Percentiles rank a stretch among this genome's conserved stretches.
These are phyloP conservation scores for Actinemys pallida DNA, from an alignment of 2,113 vertebrate species.

Conservation along the genomic window DNA sequence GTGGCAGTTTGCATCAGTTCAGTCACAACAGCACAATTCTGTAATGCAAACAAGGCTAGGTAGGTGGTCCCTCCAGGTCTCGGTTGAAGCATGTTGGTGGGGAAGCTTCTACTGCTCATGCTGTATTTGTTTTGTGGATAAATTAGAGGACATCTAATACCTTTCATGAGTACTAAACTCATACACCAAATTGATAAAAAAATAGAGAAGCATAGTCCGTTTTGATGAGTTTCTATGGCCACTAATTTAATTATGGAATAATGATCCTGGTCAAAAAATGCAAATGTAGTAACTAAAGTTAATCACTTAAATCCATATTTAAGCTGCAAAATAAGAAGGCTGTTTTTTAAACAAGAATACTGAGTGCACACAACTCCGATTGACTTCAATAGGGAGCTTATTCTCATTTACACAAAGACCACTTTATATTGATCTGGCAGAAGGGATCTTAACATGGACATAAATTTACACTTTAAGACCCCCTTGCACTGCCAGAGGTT, in stretches of 20 bases:
- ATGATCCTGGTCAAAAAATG: neutral
- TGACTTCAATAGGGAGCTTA: neutral
- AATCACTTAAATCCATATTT: neutral
- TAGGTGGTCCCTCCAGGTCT: neutral
- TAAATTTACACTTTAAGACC: neutral
- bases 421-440: neutral
- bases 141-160: neutral
- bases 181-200: neutral
- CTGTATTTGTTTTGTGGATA: accelerated
- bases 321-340: neutral
- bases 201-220: neutral
- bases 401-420: neutral
- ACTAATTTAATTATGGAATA: neutral
- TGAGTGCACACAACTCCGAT: neutral
- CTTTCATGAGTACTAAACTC: neutral
- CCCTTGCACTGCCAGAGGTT: neutral
- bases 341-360: neutral
- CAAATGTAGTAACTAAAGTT: neutral
- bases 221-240: neutral
- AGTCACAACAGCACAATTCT: neutral
- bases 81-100: neutral
- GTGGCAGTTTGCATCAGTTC: accelerated
- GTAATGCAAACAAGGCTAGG: neutral
- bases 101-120: neutral
- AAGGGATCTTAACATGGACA: neutral